phyloP scores from a whole-genome alignment of 2,113 vertebrate genomes.

The Cricetomys ansorgei region DNA sequence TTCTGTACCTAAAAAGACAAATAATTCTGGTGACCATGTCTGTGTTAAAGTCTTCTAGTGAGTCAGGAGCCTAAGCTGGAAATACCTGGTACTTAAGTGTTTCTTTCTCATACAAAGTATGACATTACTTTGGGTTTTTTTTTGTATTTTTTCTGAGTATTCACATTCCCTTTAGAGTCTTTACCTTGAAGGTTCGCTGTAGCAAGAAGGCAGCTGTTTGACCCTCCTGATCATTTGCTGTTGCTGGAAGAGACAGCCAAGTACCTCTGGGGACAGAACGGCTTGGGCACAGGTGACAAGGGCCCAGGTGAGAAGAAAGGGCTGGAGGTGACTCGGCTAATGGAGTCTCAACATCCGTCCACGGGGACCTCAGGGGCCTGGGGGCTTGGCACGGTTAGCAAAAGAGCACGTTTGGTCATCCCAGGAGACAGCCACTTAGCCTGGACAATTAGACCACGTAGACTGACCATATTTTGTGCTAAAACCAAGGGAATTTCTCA shows the following conservation, averaged over 20 bases:
- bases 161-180: not conserved
- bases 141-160: not conserved
- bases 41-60: fast-evolving
- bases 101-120: fast-evolving
- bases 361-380: not conserved
- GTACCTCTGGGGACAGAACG: constrained; percentile 14
- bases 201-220: not conserved
- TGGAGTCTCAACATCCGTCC: constrained; percentile 13
- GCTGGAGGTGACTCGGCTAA: constrained; percentile 61
- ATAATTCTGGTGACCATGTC: fast-evolving
- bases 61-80: too few relatives aligned
- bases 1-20: fast-evolving
- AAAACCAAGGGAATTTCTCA: constrained; percentile 74
- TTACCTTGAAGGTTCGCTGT: not conserved
- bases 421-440: constrained; percentile 64
- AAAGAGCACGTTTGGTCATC: constrained; percentile 74
- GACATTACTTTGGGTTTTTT: fast-evolving
- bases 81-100: fast-evolving
- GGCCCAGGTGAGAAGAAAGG: constrained; percentile 64
- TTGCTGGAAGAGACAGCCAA: not conserved
- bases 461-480: constrained; percentile 76
- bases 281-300: not conserved
- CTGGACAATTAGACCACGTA: constrained; percentile 76
- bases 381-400: not conserved
- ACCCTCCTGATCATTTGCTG: not conserved